Percentiles rank a stretch among this genome's conserved stretches.
phyloP scores from a whole-genome alignment of 2,888 invertebrate species.

The Anoncus sp. region DNA sequence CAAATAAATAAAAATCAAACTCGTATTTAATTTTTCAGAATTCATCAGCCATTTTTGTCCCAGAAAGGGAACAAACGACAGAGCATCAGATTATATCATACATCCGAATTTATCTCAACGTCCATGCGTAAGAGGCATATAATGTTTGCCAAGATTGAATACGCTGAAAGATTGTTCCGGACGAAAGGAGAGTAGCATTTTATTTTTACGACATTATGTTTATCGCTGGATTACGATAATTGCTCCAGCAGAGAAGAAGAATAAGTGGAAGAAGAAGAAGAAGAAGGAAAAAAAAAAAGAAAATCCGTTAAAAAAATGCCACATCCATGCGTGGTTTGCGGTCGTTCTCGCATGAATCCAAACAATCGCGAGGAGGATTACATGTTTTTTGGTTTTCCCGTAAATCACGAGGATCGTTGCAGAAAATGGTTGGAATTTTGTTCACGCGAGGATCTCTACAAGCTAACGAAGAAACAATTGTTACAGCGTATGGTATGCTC shows the following conservation, averaged over 20 bases:
- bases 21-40: neutral
- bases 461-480: conserved; percentile 80
- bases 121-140: neutral
- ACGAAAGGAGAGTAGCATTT: neutral
- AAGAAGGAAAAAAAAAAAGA: conserved; percentile 3
- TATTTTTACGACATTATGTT: neutral
- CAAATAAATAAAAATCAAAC: too few species aligned
- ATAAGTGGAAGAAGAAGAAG: neutral
- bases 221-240: neutral
- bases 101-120: neutral
- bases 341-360: conserved; percentile 82
- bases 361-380: conserved; percentile 81
- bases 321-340: conserved; percentile 82
- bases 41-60: neutral
- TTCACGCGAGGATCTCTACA: conserved; percentile 80
- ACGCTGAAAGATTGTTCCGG: neutral
- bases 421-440: conserved; percentile 81
- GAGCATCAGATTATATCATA: neutral
- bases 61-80: neutral
- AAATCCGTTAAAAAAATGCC: conserved; percentile 75
- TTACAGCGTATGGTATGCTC: conserved; percentile 82
- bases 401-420: conserved; percentile 79
- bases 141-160: neutral
- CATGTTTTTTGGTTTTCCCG: conserved; percentile 82
- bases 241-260: neutral